Conservation (phyloP, 2,888 invertebrate genomes). For the Flexamia atlantica region DNA sequence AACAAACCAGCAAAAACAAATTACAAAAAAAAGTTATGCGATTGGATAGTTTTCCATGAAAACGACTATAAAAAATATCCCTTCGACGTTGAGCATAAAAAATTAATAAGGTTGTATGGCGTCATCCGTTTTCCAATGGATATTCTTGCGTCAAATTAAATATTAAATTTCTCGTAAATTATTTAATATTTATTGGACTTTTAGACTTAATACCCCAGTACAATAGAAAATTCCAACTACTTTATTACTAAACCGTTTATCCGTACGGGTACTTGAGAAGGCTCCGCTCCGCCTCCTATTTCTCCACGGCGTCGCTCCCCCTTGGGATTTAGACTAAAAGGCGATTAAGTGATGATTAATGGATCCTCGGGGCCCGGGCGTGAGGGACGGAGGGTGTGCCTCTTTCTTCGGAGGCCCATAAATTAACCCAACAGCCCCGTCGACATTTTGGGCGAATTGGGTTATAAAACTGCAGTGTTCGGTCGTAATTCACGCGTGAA, state of each 20-base stretch:
- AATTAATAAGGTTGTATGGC: too few species aligned
- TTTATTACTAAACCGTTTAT: background rate
- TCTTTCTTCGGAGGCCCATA: background rate
- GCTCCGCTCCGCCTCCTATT: background rate
- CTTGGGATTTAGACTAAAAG: conserved; percentile 29
- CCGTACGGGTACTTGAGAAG: background rate
- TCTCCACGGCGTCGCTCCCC: background rate
- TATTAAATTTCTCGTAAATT: too few species aligned
- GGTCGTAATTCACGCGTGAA: background rate
- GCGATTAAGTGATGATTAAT: conserved; percentile 39
- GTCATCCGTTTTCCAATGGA: too few species aligned
- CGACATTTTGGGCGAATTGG: conserved; percentile 29
- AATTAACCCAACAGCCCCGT: conserved; percentile 20
- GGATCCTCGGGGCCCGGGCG: background rate
- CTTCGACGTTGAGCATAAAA: too few species aligned
- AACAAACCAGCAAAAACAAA: too few species aligned
- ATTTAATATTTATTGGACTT: too few species aligned
- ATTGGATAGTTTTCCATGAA: too few species aligned
- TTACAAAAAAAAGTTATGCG: too few species aligned
- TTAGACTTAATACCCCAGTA: too few species aligned
- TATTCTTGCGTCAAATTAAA: too few species aligned
- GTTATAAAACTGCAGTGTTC: conserved; percentile 6
- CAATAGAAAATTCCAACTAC: too few species aligned
- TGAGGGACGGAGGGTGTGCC: conserved; percentile 22
- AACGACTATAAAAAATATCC: too few species aligned